These are phyloP conservation scores for Parambassis ranga DNA, from an alignment of 2,797 vertebrate genomes.

Conservation along the genomic window DNA sequence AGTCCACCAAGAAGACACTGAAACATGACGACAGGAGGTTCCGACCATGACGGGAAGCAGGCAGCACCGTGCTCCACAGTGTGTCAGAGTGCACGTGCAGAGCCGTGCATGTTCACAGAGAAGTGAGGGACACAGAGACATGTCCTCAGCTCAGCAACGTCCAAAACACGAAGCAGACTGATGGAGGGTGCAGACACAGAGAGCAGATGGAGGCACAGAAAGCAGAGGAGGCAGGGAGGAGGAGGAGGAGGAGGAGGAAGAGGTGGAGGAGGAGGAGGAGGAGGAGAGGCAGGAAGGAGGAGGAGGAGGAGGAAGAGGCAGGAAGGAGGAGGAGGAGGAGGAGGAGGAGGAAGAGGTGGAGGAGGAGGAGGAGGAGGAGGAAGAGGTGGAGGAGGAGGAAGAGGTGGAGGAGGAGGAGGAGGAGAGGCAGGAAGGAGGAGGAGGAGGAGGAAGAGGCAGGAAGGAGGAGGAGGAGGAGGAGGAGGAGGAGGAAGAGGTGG, in stretches of 20 bases:
- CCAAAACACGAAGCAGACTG: background rate
- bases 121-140: constrained; percentile 2
- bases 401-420: background rate
- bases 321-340: constrained; percentile 62
- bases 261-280: too few relatives aligned
- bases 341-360: too few relatives aligned
- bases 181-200: too few relatives aligned
- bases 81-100: background rate
- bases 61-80: background rate
- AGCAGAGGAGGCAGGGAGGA: background rate
- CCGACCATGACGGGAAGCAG: constrained; percentile 7
- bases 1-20: background rate
- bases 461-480: too few relatives aligned
- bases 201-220: constrained; percentile 10
- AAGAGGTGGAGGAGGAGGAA: too few relatives aligned
- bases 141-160: too few relatives aligned
- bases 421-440: constrained; percentile 74
- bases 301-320: background rate
- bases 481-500: too few relatives aligned
- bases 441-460: too few relatives aligned
- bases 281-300: too few relatives aligned
- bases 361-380: too few relatives aligned
- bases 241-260: too few relatives aligned
- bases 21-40: background rate
- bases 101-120: background rate